Percentiles rank a stretch among this genome's conserved stretches.
These are phyloP conservation scores for Hirundo rustica DNA, from an alignment of 2,797 vertebrate genomes.

Conservation along the genomic window DNA sequence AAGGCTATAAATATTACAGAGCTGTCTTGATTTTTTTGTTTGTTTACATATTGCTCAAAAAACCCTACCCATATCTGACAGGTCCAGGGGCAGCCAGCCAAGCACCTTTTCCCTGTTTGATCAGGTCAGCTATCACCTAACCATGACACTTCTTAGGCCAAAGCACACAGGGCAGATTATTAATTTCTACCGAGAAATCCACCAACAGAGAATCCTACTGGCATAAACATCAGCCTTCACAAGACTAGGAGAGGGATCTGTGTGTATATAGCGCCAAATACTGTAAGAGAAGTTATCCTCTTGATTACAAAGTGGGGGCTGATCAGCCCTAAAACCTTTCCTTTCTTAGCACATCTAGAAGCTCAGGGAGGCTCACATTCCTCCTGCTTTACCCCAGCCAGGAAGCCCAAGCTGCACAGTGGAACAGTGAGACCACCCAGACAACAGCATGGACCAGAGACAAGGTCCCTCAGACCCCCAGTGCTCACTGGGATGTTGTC, in stretches of 20 bases:
- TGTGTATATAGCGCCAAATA: background rate
- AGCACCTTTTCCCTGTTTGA: background rate
- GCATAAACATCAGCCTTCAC: background rate
- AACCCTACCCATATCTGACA: background rate
- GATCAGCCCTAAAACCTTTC: background rate
- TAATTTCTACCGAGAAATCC: background rate
- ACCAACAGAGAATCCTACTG: background rate
- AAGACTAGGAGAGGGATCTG: background rate
- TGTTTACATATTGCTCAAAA: background rate
- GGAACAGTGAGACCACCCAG: background rate
- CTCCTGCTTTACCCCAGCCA: background rate
- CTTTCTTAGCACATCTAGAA: background rate
- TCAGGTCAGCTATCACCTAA: background rate
- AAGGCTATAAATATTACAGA: background rate
- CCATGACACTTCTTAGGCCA: background rate
- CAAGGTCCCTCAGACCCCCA: background rate
- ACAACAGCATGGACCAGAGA: accelerated
- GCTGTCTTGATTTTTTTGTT: background rate
- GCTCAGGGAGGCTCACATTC: background rate
- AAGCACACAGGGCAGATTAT: background rate
- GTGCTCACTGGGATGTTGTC: accelerated
- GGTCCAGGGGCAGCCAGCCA: background rate
- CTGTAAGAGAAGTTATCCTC: background rate
- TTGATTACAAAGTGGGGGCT: background rate
- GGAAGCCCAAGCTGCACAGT: background rate